Percentiles rank a stretch among this genome's conserved stretches.
These are phyloP conservation scores for Aepyceros melampus DNA, from an alignment of 2,113 vertebrate genomes.

Conservation along the genomic window DNA sequence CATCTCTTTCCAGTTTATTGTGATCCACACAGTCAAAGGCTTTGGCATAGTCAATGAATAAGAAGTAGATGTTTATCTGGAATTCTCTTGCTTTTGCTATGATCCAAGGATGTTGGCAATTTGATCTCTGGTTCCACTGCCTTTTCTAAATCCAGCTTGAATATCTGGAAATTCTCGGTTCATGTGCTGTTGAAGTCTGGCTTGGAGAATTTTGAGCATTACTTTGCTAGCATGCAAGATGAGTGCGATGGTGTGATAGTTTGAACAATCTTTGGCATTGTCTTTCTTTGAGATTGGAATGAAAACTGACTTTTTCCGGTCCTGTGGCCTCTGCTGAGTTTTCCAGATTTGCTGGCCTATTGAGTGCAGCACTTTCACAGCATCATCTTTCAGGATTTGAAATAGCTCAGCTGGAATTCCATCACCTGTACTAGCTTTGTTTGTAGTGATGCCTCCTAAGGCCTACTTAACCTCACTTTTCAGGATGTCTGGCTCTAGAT, in stretches of 20 bases:
- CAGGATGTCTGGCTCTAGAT: not conserved
- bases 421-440: not conserved
- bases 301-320: not conserved
- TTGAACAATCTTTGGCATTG: not conserved
- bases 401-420: not conserved
- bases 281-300: not conserved
- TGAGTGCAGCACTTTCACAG: not conserved
- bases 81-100: not conserved
- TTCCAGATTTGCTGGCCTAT: not conserved
- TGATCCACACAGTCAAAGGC: not conserved
- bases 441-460: not conserved
- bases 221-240: not conserved
- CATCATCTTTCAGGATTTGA: not conserved
- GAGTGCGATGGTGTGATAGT: not conserved
- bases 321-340: not conserved
- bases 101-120: not conserved
- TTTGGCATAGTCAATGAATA: not conserved
- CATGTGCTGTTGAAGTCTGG: not conserved
- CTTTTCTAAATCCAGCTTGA: not conserved
- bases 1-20: not conserved
- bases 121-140: not conserved
- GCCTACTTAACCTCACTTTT: not conserved
- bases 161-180: fast-evolving
- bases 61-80: not conserved
- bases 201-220: not conserved